A percentile compares a stretch with the other conserved stretches of the same genome.
Conservation (phyloP, 1,140 invertebrate species). For the Antheraea pernyi region DNA sequence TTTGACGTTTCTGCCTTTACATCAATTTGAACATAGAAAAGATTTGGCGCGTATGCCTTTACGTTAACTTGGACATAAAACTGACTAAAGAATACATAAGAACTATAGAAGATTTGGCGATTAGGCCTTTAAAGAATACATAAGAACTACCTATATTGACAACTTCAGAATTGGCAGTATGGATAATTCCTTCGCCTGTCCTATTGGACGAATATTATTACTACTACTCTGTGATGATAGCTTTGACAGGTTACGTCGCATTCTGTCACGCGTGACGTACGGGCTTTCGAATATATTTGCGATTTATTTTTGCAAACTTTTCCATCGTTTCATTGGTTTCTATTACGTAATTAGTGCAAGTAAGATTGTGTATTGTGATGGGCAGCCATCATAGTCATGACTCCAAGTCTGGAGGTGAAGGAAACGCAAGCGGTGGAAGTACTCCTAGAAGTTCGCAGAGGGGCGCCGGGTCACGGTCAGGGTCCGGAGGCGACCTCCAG, state of each 20-base stretch:
- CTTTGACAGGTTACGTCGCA: slow-evolving; percentile 23
- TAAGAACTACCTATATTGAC: no score
- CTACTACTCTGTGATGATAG: slow-evolving; percentile 3
- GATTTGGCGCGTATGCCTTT: no score
- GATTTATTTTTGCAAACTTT: slow-evolving; percentile 10
- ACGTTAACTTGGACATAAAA: no score
- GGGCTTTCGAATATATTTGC: background rate
- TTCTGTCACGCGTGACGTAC: slow-evolving; percentile 21
- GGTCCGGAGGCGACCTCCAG: slow-evolving; percentile 81
- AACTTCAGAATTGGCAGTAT: no score
- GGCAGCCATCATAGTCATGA: slow-evolving; percentile 69
- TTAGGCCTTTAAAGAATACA: no score
- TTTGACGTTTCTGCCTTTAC: no score
- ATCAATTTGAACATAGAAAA: no score
- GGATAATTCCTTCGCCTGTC: no score
- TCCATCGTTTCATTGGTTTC: slow-evolving; percentile 10
- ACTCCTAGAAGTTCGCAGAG: slow-evolving; percentile 70
- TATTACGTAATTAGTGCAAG: slow-evolving; percentile 27
- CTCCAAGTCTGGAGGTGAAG: slow-evolving; percentile 39
- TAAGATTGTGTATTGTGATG: slow-evolving; percentile 38
- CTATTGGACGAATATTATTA: no score
- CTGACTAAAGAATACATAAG: no score
- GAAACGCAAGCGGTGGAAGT: slow-evolving; percentile 57
- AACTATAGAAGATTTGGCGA: no score
- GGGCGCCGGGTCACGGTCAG: slow-evolving; percentile 78